Percentiles rank a stretch among this genome's conserved stretches.
Evolutionary conservation across 2,888 invertebrate genomes (phyloP).

Genomic region (Leptura quadrifasciata): DNA sequence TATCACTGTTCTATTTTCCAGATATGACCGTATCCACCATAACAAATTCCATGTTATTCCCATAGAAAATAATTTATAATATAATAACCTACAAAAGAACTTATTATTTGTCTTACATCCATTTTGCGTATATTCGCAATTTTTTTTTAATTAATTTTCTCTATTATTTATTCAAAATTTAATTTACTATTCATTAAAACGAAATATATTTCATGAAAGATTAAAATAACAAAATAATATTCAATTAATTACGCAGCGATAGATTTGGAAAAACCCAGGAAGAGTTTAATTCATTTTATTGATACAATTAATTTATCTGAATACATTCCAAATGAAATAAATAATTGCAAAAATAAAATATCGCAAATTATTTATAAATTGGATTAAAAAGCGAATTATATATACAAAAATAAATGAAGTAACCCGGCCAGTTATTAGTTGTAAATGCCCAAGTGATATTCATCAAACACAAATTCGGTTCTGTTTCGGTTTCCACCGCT

Average conservation of each 20-base stretch:
- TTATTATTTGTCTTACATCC: too few relatives aligned
- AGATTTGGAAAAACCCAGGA: not conserved
- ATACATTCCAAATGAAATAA: slow-evolving; percentile 17
- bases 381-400: slow-evolving; percentile 10
- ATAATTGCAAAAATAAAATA: slow-evolving; percentile 17
- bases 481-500: slow-evolving; percentile 59
- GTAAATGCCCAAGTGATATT: slow-evolving; percentile 25
- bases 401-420: slow-evolving; percentile 1
- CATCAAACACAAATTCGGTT: slow-evolving; percentile 31
- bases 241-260: slow-evolving; percentile 2
- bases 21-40: too few relatives aligned
- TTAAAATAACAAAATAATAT: slow-evolving; percentile 27
- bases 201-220: slow-evolving; percentile 8
- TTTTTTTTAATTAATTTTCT: too few relatives aligned
- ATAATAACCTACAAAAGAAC: too few relatives aligned
- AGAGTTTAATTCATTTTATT: slow-evolving; percentile 21
- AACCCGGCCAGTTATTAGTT: not conserved
- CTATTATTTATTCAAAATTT: not conserved
- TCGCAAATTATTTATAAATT: slow-evolving; percentile 7
- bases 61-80: too few relatives aligned
- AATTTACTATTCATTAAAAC: not conserved
- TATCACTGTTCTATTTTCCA: too few relatives aligned
- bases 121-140: too few relatives aligned
- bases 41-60: too few relatives aligned
- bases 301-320: not conserved